phyloP scores from a whole-genome alignment of 1,140 invertebrate genomes.

The Dendroctonus ponderosae region DNA sequence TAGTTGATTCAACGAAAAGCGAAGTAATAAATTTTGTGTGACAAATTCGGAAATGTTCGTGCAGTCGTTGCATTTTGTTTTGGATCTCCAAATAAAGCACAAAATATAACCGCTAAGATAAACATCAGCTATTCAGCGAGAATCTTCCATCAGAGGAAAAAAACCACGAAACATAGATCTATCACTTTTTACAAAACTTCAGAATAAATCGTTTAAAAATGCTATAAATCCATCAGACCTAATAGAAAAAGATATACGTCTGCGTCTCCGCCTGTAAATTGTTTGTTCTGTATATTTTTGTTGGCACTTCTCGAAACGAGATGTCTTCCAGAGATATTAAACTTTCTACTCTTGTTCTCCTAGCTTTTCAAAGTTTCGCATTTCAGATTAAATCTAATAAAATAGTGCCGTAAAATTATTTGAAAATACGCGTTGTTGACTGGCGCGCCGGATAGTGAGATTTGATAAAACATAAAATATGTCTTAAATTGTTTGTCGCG shows the following conservation, averaged over 20 bases:
- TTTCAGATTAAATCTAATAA: slow-evolving; percentile 28
- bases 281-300: slow-evolving; percentile 34
- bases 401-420: not conserved
- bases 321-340: slow-evolving; percentile 22
- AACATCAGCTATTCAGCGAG: slow-evolving; percentile 17
- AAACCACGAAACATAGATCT: slow-evolving; percentile 18
- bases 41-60: too few relatives aligned
- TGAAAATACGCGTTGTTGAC: too few relatives aligned
- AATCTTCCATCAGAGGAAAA: slow-evolving; percentile 7
- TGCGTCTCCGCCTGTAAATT: slow-evolving; percentile 31
- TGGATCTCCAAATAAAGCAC: too few relatives aligned
- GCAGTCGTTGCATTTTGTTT: too few relatives aligned
- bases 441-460: too few relatives aligned
- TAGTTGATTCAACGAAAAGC: not conserved
- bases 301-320: slow-evolving; percentile 31
- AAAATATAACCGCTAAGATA: slow-evolving; percentile 4
- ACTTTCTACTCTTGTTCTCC: slow-evolving; percentile 18
- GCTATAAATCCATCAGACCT: slow-evolving; percentile 33
- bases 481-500: too few relatives aligned
- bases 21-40: not conserved
- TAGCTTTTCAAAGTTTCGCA: slow-evolving; percentile 22
- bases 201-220: slow-evolving; percentile 31
- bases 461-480: too few relatives aligned
- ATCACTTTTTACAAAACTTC: slow-evolving; percentile 13
- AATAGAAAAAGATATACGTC: slow-evolving; percentile 36